Percentiles rank a stretch among this genome's conserved stretches.
Evolutionary conservation across 1,140 invertebrate species (phyloP).

Genomic region (Bradysia coprophila): DNA sequence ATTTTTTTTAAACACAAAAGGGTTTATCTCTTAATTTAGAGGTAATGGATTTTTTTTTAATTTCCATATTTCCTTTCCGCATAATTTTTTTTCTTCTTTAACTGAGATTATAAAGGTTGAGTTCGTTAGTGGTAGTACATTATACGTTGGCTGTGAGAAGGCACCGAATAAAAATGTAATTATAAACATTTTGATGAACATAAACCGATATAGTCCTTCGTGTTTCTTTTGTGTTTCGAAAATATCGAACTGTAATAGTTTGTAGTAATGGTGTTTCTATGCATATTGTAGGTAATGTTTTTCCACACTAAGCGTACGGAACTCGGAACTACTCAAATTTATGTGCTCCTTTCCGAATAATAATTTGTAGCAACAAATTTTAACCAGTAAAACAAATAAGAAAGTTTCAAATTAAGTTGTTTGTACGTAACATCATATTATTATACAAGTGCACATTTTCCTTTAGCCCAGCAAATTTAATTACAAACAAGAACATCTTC

Average conservation of each 20-base stretch:
- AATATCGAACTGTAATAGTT: no score
- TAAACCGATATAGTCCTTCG: no score
- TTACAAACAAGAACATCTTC: not conserved
- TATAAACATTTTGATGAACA: no score
- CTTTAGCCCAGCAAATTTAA: not conserved
- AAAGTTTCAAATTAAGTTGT: not conserved
- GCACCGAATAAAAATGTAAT: no score
- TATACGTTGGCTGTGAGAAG: no score
- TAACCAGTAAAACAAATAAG: not conserved
- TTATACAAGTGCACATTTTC: not conserved
- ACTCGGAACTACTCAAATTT: not conserved
- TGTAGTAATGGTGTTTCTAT: no score
- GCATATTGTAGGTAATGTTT: no score
- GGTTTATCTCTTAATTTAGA: not conserved
- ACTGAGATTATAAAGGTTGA: no score
- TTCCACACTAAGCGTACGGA: no score
- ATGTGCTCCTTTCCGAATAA: not conserved
- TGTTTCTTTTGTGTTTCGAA: no score
- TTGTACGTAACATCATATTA: not conserved
- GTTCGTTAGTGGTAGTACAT: no score
- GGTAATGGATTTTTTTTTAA: not conserved
- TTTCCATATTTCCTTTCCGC: not conserved
- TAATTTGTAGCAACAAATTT: not conserved
- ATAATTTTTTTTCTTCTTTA: no score
- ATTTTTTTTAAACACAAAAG: not conserved